Evolutionary conservation across 2,888 invertebrate genomes (phyloP), one percentile per base, ranked within the genome.

Genomic region (Heliconius cydno): DNA sequence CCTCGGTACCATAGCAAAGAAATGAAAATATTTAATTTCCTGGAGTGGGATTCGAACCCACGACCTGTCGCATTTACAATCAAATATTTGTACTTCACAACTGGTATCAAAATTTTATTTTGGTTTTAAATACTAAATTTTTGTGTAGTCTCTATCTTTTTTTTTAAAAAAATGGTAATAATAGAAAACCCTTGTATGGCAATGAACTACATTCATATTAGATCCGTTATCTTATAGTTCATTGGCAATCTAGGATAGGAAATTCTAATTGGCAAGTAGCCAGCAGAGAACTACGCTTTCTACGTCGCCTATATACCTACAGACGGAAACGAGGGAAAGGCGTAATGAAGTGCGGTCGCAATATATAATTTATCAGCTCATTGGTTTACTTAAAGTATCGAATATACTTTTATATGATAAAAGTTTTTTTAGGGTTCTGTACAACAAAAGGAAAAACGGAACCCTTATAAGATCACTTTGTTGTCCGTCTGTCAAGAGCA

Each of bases 301-400:
- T 73, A 71, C 60, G 25, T 28, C 25, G 52, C 46, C 65, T 73
- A 66, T 65, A 57, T 73, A 52, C 46, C 65, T 72, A 73, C 52
- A 73, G 66, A 66, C 66, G 66, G 66, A 67, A 52, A 67, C 38
- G 52, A 78, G 78, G 52, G 78, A 78, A 78, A 78, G 78, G 78
- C 7, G 60, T 77, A 77, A 52, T 46, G 28, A 22, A 75, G 65
- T 75, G n/a, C 25, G 63, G 38, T 75, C 41, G 65, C 28, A 46
- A 38, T 75, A 60, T 41, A 28, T n/a, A 60, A 73, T 65, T 65
- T 75, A 41, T 38, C 38, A 65, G 13, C 28, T 60, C 60, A 70
- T 77, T 60, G 22, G 12, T 60, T 41, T 70, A 72, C n/a, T 72
- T 25, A 60, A 38, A 19, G 30, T 63, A 76, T n/a, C 25, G 28